phyloP scores from a whole-genome alignment of 2,888 invertebrate species.

The Drosophila emarginata region DNA sequence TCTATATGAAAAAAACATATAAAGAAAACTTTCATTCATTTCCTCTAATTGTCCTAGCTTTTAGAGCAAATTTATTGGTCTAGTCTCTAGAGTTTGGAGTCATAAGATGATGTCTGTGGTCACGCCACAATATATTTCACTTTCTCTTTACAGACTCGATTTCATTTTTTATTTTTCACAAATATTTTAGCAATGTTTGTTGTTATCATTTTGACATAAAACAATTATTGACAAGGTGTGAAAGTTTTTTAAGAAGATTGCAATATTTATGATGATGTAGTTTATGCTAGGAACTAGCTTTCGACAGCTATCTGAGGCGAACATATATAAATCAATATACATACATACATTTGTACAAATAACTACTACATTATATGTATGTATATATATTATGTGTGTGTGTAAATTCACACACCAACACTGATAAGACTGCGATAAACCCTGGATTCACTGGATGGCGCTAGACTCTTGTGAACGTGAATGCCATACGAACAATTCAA shows the following conservation, averaged over 20 bases:
- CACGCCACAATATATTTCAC: neutral
- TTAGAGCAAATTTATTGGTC: too few relatives aligned
- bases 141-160: neutral
- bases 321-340: neutral
- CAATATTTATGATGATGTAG: neutral
- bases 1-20: too few relatives aligned
- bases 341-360: neutral
- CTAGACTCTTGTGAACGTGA: constrained; percentile 6
- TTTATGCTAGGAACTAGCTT: neutral
- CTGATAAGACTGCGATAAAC: constrained; percentile 10
- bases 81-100: too few relatives aligned
- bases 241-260: neutral
- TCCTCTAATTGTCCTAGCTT: too few relatives aligned
- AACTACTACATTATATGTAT: too few relatives aligned
- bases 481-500: constrained; percentile 9
- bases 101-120: too few relatives aligned
- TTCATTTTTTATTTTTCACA: too few relatives aligned
- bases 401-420: neutral
- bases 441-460: constrained; percentile 11
- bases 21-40: too few relatives aligned
- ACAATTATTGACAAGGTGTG: neutral
- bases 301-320: neutral
- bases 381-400: too few relatives aligned
- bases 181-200: neutral
- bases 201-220: neutral